Conservation (phyloP, 2,797 vertebrate species). For the Thripadectes ignobilis region DNA sequence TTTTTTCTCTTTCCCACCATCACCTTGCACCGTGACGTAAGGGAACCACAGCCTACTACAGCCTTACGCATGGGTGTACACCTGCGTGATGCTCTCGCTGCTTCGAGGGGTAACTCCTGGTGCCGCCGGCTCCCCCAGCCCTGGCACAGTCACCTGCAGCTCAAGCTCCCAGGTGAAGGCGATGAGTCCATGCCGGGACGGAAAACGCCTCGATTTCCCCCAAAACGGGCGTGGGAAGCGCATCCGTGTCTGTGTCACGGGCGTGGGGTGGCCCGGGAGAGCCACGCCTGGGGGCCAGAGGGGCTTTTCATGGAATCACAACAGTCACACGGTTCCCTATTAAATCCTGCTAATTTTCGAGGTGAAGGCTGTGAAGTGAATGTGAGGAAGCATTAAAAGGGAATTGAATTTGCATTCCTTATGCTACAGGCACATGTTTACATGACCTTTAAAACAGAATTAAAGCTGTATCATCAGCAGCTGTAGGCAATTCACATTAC, state of each 20-base stretch:
- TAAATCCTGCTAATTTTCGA: constrained; percentile 74
- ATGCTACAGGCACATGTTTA: constrained; percentile 81
- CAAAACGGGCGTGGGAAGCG: not conserved
- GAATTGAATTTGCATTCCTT: constrained; percentile 82
- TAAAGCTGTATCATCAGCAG: constrained; percentile 82
- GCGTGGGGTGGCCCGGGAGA: constrained; percentile 42
- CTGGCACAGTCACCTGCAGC: not conserved
- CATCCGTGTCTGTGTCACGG: not conserved
- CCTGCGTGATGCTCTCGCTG: not conserved
- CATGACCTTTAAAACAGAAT: constrained; percentile 86
- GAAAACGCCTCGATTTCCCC: not conserved
- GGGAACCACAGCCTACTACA: not conserved
- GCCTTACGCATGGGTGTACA: fast-evolving
- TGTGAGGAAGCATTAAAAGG: constrained; percentile 75
- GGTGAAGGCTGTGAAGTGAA: constrained; percentile 72
- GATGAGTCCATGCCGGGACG: not conserved
- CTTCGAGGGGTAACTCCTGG: not conserved
- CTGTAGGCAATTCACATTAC: constrained; percentile 83
- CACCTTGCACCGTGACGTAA: not conserved
- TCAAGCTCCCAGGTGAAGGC: not conserved
- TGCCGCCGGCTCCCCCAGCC: not conserved
- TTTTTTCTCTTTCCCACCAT: not conserved
- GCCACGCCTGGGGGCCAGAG: constrained; percentile 22
- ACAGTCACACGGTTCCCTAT: constrained; percentile 60
- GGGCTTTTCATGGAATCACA: constrained; percentile 63